phyloP scores from a whole-genome alignment of 2,888 invertebrate species.

The Leucozona laternaria region DNA sequence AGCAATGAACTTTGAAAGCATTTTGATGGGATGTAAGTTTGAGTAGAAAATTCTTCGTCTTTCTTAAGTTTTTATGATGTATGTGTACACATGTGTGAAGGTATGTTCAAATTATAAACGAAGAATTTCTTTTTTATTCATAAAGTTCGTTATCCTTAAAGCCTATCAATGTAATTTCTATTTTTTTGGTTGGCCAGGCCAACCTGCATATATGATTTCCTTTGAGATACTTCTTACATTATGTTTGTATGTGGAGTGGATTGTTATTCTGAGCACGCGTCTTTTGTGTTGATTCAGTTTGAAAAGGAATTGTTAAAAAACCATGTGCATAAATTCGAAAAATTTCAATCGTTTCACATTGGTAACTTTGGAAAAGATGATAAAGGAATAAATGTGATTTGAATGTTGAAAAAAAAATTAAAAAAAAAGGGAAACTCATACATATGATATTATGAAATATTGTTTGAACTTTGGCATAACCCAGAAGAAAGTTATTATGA shows the following conservation, averaged over 20 bases:
- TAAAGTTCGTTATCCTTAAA: conserved; percentile 4
- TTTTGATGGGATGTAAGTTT: conserved; percentile 36
- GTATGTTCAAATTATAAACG: conserved; percentile 4
- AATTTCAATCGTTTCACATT: background rate
- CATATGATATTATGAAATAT: background rate
- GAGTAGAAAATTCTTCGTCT: conserved; percentile 15
- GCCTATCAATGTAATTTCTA: conserved; percentile 6
- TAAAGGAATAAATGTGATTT: background rate
- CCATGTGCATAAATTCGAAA: background rate
- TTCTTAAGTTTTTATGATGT: background rate
- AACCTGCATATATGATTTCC: background rate
- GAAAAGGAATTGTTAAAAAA: conserved; percentile 8
- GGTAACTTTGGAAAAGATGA: background rate
- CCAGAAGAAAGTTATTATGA: no score
- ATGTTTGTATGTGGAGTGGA: background rate
- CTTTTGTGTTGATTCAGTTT: conserved; percentile 5
- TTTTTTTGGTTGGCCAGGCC: no score
- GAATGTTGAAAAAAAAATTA: background rate
- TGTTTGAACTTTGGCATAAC: background rate
- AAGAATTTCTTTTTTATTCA: conserved; percentile 1
- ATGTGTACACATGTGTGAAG: no score
- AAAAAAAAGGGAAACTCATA: background rate
- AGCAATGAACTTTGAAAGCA: conserved; percentile 23
- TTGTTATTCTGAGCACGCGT: conserved; percentile 8
- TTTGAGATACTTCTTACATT: background rate